phyloP scores from a whole-genome alignment of 2,797 vertebrate genomes.

The Microcaecilia unicolor region DNA sequence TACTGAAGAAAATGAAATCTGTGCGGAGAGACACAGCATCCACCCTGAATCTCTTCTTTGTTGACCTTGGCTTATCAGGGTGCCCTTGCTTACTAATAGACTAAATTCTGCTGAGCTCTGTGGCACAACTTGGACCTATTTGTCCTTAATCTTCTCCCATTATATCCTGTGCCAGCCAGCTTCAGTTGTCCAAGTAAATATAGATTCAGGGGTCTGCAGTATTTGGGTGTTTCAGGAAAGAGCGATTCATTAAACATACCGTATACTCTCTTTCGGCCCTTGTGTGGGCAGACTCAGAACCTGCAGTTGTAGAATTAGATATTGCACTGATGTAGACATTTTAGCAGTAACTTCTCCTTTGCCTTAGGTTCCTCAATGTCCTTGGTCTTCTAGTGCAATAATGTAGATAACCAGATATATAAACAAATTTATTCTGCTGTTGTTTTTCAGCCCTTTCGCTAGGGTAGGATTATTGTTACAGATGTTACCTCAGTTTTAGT shows the following conservation, averaged over 20 bases:
- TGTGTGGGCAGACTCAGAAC: constrained; percentile 10
- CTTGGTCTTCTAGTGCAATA: constrained; percentile 65
- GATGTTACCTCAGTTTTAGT: constrained; percentile 63
- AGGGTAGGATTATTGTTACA: constrained; percentile 36
- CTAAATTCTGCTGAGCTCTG: background rate
- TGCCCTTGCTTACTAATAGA: background rate
- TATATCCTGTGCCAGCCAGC: background rate
- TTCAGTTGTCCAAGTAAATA: background rate
- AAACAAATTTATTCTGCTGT: constrained; percentile 16
- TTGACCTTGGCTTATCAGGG: background rate
- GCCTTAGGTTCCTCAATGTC: constrained; percentile 59
- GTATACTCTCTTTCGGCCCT: background rate
- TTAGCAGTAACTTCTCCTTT: constrained; percentile 46
- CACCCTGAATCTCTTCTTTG: too few species aligned
- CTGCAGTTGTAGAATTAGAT: constrained; percentile 26
- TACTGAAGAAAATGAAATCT: too few species aligned
- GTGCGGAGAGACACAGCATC: too few species aligned
- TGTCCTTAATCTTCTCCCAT: background rate
- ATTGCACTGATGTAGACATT: constrained; percentile 32
- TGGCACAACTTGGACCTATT: background rate
- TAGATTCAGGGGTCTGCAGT: too few species aligned
- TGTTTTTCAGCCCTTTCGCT: background rate
- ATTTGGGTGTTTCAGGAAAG: too few species aligned
- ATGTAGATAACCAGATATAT: constrained; percentile 48
- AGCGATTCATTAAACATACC: background rate